Evolutionary conservation across 2,888 invertebrate genomes (phyloP), one percentile per base, ranked within the genome.

Genomic region (Acronicta leporina): DNA sequence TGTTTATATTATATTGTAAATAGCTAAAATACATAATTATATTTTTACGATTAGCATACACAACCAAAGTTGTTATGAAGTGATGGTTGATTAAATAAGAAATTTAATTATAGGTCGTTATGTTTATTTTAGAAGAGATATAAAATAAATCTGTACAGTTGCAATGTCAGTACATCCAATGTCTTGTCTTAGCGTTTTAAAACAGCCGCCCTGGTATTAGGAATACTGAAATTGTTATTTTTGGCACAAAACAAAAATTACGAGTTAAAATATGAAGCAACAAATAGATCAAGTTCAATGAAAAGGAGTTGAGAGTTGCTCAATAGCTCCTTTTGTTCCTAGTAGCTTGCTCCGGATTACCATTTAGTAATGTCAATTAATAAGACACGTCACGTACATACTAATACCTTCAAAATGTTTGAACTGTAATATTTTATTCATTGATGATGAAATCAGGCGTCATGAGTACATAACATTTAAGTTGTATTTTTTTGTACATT

Each of bases 401-500:
- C 81, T 85, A 83, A 85, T 86, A 82, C 84, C 84, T 87, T 75
- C 80, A 79, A 85, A 81, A 79, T 86, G 85, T 86, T 88, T 80
- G 80, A 88, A 86, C 80, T 87, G 82, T 87, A 83, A 87, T 87
- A 85, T 85, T 89, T 77, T 83, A 87, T 87, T 91, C 84, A 88
- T 90, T 87, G 84, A 89, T 67, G 79, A 87, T 67, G 79, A 87
- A 87, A 89, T 88, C 93, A 89, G 92, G 87, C 89, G 90, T 92
- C 92, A 91, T 89, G 95, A 95, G 95, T 95, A 95, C 95, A 95
- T 95, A 95, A 95, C 93, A 94, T 94, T 95, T 95, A 96, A 95
- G 93, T 96, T 95, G 96, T 96, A 96, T 96, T 96, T 96, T 77
- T 96, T 96, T 96, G 96, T 96, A 96, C 96, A 96, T 96, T 96